These are phyloP conservation scores for Drosophila nannoptera DNA, from an alignment of 1,140 invertebrate species.

Conservation along the genomic window DNA sequence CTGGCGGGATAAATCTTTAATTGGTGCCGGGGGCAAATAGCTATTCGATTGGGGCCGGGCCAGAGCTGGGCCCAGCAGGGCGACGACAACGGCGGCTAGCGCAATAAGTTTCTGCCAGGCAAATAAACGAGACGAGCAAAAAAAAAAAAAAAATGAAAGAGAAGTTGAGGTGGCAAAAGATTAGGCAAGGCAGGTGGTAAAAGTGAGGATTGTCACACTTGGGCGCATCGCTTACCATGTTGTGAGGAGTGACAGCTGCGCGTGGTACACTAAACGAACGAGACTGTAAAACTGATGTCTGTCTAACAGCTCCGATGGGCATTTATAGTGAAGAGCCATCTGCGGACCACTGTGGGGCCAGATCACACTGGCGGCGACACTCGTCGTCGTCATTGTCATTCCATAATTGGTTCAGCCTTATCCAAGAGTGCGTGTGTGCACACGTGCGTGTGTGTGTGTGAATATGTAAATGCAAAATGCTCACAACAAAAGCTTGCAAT, in stretches of 20 bases:
- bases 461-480: slow-evolving; percentile 60
- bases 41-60: slow-evolving; percentile 40
- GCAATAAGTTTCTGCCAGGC: slow-evolving; percentile 47
- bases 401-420: slow-evolving; percentile 44
- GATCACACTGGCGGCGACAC: slow-evolving; percentile 6
- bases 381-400: slow-evolving; percentile 14
- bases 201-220: slow-evolving; percentile 7
- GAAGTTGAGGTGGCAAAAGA: not conserved
- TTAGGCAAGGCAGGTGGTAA: slow-evolving; percentile 13
- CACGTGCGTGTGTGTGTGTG: slow-evolving; percentile 8
- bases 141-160: not conserved
- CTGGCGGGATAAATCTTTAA: slow-evolving; percentile 44
- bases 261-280: slow-evolving; percentile 64
- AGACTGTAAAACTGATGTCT: slow-evolving; percentile 63
- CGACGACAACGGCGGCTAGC: slow-evolving; percentile 33
- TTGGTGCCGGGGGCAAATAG: slow-evolving; percentile 50
- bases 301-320: slow-evolving; percentile 26
- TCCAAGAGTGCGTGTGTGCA: not conserved
- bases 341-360: slow-evolving; percentile 24
- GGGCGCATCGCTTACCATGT: slow-evolving; percentile 60
- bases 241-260: slow-evolving; percentile 51
- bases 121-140: slow-evolving; percentile 8
- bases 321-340: slow-evolving; percentile 57
- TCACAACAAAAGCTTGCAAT: slow-evolving; percentile 69
- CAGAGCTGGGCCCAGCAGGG: slow-evolving; percentile 35